Base-by-base conservation (phyloP, 2,113 vertebrate genomes). In the Alouatta palliata region DNA sequence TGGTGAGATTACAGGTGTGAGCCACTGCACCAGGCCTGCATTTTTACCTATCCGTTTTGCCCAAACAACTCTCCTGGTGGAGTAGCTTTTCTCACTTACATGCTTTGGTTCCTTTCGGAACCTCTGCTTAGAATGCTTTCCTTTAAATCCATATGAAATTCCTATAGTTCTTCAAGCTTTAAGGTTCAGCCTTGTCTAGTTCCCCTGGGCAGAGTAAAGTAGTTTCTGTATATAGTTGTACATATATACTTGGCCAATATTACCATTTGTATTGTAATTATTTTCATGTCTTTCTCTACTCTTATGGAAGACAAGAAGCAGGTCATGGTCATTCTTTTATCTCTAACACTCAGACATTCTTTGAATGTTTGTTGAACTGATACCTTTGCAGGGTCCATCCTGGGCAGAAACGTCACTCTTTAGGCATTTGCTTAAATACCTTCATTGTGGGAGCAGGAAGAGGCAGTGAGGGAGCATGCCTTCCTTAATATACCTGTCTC, bases 261-360 rank as follows among this genome's bases (percentile, higher is more conserved):
- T 80, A 47, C 64, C 40, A 25, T 3, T 8, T 75, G 49, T 82
- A 19, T 70, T 97, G 13, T 56, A 75, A 80, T 87, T 90, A 11
- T 88, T 95, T 83, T 83, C 58, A 73, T 35, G 52, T 81, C 81
- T 92, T 96, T 90, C 27, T 83, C 9, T 80, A 12, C 66, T 96
- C 37, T 64, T 82, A 89, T 58, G 56, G 30, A 73, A 58, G 75
- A 14, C 70, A 84, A 61, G 52, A 84, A 96, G 61, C 80, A 79
- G 45, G 37, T 95, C 32, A 90, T 90, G n/a, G 66, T 89, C 83
- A 95, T 82, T 77, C 25, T 68, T 77, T 43, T 87, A 3, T 91
- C 85, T 73, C 35, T 23, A 71, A 25, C 23, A 49, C 76, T 73
- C 13, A 73, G 7, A 76, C 23, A 81, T 70, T 93, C 76, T 97